A percentile compares a stretch with the other conserved stretches of the same genome.
Conservation (phyloP, 2,888 invertebrate species). For the Onthophagus sagittarius region DNA sequence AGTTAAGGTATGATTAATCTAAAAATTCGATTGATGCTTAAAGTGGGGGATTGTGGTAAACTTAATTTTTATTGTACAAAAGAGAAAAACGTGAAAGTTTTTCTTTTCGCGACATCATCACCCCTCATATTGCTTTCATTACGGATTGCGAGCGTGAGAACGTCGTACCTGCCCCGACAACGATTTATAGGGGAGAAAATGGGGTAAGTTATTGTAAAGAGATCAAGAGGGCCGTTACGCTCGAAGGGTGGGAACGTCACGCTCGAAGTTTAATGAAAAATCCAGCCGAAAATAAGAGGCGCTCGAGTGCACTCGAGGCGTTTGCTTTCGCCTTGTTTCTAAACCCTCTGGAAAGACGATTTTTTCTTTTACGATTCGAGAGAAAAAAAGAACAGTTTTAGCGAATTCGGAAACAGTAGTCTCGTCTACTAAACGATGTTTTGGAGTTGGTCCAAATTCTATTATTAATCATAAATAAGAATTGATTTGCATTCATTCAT, state of each 20-base stretch:
- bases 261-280: slow-evolving; percentile 9
- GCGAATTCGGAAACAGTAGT: not conserved
- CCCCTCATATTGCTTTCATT: slow-evolving; percentile 5
- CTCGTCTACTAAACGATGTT: not conserved
- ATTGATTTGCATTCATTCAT: no score
- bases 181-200: slow-evolving; percentile 1
- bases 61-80: no score
- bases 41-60: no score
- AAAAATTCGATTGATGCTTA: no score
- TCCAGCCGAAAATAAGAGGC: not conserved
- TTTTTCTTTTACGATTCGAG: not conserved
- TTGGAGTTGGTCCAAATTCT: not conserved
- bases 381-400: not conserved
- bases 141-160: slow-evolving; percentile 7
- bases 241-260: slow-evolving; percentile 1
- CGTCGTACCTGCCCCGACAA: slow-evolving; percentile 1
- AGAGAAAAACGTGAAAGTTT: not conserved
- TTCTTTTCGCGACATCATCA: not conserved
- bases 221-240: slow-evolving; percentile 8
- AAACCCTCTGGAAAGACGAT: not conserved
- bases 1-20: no score
- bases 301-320: slow-evolving; percentile 1
- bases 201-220: slow-evolving; percentile 11
- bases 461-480: not conserved
- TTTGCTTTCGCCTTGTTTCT: not conserved